Evolutionary conservation across 2,113 vertebrate species (phyloP).

Genomic region (Spheniscus mendiculus): DNA sequence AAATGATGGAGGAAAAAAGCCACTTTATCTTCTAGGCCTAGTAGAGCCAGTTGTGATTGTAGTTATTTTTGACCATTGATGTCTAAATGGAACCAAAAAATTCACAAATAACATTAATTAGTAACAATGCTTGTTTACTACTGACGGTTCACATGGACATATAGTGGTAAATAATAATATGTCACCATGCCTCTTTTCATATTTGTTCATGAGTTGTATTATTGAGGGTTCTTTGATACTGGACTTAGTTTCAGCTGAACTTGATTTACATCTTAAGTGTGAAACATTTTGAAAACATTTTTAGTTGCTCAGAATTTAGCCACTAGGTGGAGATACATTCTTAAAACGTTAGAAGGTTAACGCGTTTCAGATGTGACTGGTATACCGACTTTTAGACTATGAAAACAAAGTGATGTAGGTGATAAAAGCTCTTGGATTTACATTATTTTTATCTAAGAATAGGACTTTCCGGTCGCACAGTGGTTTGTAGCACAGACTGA

Average conservation of each 20-base stretch:
- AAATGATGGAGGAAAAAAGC: neutral
- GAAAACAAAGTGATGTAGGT: neutral
- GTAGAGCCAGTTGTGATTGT: fast-evolving
- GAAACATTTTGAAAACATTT: neutral
- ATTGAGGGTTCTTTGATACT: neutral
- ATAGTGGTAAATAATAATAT: neutral
- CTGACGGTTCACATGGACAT: neutral
- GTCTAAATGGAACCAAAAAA: neutral
- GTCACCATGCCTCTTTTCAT: neutral
- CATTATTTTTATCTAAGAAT: neutral
- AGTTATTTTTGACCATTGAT: neutral
- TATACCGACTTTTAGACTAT: neutral
- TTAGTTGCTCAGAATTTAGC: neutral
- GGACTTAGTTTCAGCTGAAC: neutral
- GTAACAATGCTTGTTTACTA: neutral
- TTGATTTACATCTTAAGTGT: neutral
- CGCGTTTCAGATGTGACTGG: fast-evolving
- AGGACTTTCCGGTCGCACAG: neutral
- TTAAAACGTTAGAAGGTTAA: neutral
- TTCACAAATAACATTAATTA: neutral
- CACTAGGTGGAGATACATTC: constrained; percentile 6
- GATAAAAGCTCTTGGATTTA: neutral
- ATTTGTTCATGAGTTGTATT: neutral
- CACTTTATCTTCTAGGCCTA: neutral
- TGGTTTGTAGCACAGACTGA: neutral